A percentile compares a stretch with the other conserved stretches of the same genome.
Evolutionary conservation across 2,113 vertebrate genomes (phyloP).

Genomic region (Megatriorchis doriae): DNA sequence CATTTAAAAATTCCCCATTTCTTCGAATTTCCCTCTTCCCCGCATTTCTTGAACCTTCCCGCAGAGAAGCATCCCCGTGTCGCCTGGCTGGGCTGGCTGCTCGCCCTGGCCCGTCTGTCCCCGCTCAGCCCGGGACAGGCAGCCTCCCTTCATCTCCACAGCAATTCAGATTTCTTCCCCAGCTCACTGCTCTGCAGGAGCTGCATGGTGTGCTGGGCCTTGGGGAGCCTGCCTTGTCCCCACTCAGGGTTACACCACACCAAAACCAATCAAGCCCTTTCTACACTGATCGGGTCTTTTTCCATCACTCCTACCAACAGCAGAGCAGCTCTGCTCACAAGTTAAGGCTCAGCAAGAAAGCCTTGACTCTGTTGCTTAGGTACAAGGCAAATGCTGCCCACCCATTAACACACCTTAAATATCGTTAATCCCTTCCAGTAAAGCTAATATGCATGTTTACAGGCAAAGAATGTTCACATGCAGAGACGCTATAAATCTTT

Average conservation of each 20-base stretch:
- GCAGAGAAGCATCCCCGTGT: fast-evolving
- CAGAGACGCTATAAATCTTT: background rate
- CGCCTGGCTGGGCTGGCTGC: fast-evolving
- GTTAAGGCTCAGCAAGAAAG: background rate
- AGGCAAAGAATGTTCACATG: background rate
- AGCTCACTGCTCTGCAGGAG: background rate
- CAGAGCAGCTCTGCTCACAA: background rate
- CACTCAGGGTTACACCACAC: fast-evolving
- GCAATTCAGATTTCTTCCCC: background rate
- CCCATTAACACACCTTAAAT: background rate
- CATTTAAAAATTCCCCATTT: background rate
- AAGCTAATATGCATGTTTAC: background rate
- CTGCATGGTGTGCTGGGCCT: background rate
- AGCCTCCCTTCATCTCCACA: background rate
- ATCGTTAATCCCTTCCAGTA: background rate
- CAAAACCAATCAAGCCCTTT: background rate
- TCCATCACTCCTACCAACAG: background rate
- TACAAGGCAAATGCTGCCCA: background rate
- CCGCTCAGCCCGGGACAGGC: fast-evolving
- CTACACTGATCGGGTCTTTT: background rate
- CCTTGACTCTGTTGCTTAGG: background rate
- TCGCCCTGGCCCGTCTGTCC: background rate
- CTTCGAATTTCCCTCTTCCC: background rate
- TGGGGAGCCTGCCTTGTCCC: background rate
- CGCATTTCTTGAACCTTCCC: fast-evolving